A percentile compares a stretch with the other conserved stretches of the same genome.
phyloP scores from a whole-genome alignment of 92 coral and sea anemone species.

The Parazoanthus atlanticus region DNA sequence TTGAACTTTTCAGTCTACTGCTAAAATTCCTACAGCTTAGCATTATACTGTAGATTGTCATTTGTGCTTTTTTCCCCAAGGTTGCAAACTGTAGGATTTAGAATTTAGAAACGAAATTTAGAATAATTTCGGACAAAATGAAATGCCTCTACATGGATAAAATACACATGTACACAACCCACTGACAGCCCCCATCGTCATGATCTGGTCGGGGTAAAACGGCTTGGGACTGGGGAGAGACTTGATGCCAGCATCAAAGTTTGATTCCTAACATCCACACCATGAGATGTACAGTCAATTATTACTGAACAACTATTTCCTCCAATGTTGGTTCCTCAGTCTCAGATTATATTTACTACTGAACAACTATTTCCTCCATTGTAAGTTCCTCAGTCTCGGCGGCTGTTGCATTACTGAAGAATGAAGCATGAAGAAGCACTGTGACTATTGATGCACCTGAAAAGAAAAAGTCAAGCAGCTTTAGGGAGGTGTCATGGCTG shows the following conservation, averaged over 20 bases:
- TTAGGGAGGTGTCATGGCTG: too few species aligned
- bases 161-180: neutral
- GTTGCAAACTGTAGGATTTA: too few species aligned
- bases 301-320: slow-evolving; percentile 15
- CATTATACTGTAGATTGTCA: too few species aligned
- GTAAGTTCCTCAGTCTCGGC: slow-evolving; percentile 14
- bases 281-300: neutral
- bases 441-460: slow-evolving; percentile 40
- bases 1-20: too few species aligned
- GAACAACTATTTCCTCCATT: slow-evolving; percentile 32
- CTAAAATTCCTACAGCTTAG: too few species aligned
- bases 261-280: neutral
- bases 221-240: neutral
- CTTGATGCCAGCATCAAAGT: neutral
- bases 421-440: slow-evolving; percentile 38
- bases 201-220: neutral
- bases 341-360: neutral
- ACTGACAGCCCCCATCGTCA: neutral
- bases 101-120: too few species aligned
- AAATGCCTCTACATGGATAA: too few species aligned
- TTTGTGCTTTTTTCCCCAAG: too few species aligned
- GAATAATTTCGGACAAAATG: too few species aligned
- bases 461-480: neutral
- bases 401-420: slow-evolving; percentile 7
- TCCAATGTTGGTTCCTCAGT: slow-evolving; percentile 19